phyloP scores from a whole-genome alignment of 1,140 invertebrate species.

The Geopemphigus sp. region DNA sequence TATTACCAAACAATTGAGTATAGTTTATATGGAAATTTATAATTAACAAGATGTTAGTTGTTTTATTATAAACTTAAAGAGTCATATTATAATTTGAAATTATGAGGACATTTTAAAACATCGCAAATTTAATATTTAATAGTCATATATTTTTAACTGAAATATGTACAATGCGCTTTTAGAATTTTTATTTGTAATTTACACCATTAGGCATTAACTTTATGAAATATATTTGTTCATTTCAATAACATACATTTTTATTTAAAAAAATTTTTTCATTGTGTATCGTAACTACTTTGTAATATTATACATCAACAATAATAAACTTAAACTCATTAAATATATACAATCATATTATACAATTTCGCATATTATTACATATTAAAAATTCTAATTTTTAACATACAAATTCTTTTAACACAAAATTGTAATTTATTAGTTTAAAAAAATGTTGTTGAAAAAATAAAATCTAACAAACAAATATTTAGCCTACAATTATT shows the following conservation, averaged over 20 bases:
- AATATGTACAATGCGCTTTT: not conserved
- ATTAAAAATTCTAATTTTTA: slow-evolving; percentile 39
- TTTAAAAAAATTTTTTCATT: too few species aligned
- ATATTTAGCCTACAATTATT: not conserved
- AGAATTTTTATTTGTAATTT: not conserved
- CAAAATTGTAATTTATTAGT: slow-evolving; percentile 27
- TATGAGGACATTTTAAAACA: not conserved
- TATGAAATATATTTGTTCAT: slow-evolving; percentile 13
- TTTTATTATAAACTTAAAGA: too few species aligned
- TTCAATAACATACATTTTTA: not conserved
- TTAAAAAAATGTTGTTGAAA: slow-evolving; percentile 14
- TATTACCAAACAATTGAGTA: too few species aligned
- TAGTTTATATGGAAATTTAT: too few species aligned
- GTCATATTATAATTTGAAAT: too few species aligned
- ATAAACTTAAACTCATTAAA: slow-evolving; percentile 5
- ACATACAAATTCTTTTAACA: slow-evolving; percentile 9
- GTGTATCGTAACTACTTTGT: not conserved
- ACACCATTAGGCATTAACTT: not conserved
- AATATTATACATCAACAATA: slow-evolving; percentile 18
- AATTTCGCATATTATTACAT: slow-evolving; percentile 6
- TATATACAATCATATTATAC: slow-evolving; percentile 29
- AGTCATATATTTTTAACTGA: not conserved
- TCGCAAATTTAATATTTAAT: not conserved
- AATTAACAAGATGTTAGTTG: too few species aligned
- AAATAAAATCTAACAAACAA: slow-evolving; percentile 31